phyloP scores from a whole-genome alignment of 2,888 invertebrate species.

The Drosophila colorata region DNA sequence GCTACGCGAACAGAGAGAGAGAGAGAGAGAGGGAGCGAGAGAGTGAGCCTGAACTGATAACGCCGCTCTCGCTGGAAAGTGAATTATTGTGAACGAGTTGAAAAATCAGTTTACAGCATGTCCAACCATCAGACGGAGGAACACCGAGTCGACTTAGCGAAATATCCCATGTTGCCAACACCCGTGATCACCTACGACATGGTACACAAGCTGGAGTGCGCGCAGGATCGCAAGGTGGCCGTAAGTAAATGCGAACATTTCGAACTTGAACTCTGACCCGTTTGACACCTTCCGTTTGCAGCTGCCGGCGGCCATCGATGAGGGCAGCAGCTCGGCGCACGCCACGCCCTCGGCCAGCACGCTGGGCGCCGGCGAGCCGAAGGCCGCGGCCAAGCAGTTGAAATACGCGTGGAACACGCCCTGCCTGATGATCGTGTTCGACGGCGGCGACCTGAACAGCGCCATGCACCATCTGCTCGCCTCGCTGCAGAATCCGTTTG shows the following conservation, averaged over 20 bases:
- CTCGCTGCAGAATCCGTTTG: constrained; percentile 76
- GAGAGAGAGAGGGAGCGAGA: neutral
- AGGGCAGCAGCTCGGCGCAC: neutral
- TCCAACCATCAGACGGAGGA: neutral
- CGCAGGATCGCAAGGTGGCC: constrained; percentile 7
- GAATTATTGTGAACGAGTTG: constrained; percentile 12
- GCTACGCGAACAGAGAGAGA: neutral
- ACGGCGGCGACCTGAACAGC: constrained; percentile 78
- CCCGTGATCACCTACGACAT: constrained; percentile 47
- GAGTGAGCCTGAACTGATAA: constrained; percentile 11
- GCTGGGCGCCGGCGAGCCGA: neutral
- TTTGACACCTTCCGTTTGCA: constrained; percentile 2
- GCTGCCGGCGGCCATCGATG: constrained; percentile 23
- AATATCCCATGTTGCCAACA: constrained; percentile 1
- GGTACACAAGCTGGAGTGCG: constrained; percentile 46
- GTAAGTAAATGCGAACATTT: constrained; percentile 25
- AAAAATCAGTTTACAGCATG: constrained; percentile 20
- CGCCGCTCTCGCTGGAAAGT: neutral
- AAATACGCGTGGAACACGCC: constrained; percentile 52
- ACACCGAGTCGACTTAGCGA: neutral
- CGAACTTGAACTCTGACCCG: neutral
- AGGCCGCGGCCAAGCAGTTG: neutral
- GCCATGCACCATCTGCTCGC: constrained; percentile 72
- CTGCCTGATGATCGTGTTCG: constrained; percentile 76
- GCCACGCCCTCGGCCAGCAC: neutral